phyloP scores from a whole-genome alignment of 2,113 vertebrate species.

The Podarcis cretensis region DNA sequence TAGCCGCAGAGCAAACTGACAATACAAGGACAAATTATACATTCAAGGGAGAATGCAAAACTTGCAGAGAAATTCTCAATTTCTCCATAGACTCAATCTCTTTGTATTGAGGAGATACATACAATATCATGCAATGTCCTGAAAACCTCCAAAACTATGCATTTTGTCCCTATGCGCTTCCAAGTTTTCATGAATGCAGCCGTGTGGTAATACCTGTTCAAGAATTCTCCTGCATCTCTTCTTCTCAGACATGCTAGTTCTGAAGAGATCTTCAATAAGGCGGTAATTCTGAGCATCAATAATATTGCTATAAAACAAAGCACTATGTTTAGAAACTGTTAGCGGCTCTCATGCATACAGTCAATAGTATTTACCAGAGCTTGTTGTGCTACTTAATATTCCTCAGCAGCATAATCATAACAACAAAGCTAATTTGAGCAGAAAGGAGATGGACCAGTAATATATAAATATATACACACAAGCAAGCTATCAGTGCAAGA shows the following conservation, averaged over 20 bases:
- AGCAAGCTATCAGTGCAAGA: neutral
- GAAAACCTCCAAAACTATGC: neutral
- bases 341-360: neutral
- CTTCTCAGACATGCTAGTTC: slow-evolving; percentile 92
- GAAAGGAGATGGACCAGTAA: neutral
- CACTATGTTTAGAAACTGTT: slow-evolving; percentile 34
- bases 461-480: neutral
- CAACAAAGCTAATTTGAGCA: neutral
- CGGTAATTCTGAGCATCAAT: slow-evolving; percentile 95
- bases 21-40: neutral
- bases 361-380: neutral
- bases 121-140: neutral
- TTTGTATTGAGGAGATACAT: too few species aligned
- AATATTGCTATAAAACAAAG: slow-evolving; percentile 87
- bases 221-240: slow-evolving; percentile 94
- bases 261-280: slow-evolving; percentile 95
- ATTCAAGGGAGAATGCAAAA: neutral
- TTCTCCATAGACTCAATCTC: neutral
- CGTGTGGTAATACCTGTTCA: slow-evolving; percentile 85
- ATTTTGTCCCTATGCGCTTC: neutral
- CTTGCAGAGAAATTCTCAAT: neutral
- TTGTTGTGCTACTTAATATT: neutral
- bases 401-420: neutral
- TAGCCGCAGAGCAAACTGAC: neutral
- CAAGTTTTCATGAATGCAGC: neutral